Evolutionary conservation across 1,140 invertebrate genomes (phyloP), one percentile per base, ranked within the genome.

Genomic region (Aporrectodea caliginosa): DNA sequence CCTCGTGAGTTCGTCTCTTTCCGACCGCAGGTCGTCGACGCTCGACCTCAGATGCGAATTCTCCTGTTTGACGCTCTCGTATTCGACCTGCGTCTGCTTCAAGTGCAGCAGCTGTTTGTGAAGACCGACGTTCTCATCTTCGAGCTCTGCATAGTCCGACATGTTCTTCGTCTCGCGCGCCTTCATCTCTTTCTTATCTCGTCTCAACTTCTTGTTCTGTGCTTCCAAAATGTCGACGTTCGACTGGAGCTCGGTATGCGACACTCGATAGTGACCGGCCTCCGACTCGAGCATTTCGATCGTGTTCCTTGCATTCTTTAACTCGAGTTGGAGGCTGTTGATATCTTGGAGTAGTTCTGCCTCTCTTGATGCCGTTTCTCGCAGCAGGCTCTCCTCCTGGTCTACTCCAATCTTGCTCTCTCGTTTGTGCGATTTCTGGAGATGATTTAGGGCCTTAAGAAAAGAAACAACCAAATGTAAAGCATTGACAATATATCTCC

Each of bases 41-140:
- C 89, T 88, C 78, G 90, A 89, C 35, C 87, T 84, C 2, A 90
- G 82, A 82, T 95, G 91, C 80, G 95, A 91, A 79, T 95, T 94
- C 90, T 99, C 97, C 90, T 98, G 95, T 90, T 99, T 99, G 82
- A 95, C 92, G 81, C 94, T 94, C 91, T 99, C 98, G 90, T 97
- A 98, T 89, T 99, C 98, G 31, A 99, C 95, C 86, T 91, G 90
- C 35, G 92, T 92, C 35, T 94, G 95, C 82, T 94, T 92, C 73
- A 98, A 89, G 72, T 86, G 83, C 27, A 87, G 83, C 14, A 99
- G 95, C 89, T 98, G 96, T 86, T 99, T 99, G 87, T 99, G 97
- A 79, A 99, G 90, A 69, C 92, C 92, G 81, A 99, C 97, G 89
- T 99, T 99, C 89, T 99, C 98, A 88, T 99, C 97, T 88, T 99